A percentile compares a stretch with the other conserved stretches of the same genome.
Evolutionary conservation across 2,888 invertebrate genomes (phyloP).

Genomic region (Agrypnus murinus): DNA sequence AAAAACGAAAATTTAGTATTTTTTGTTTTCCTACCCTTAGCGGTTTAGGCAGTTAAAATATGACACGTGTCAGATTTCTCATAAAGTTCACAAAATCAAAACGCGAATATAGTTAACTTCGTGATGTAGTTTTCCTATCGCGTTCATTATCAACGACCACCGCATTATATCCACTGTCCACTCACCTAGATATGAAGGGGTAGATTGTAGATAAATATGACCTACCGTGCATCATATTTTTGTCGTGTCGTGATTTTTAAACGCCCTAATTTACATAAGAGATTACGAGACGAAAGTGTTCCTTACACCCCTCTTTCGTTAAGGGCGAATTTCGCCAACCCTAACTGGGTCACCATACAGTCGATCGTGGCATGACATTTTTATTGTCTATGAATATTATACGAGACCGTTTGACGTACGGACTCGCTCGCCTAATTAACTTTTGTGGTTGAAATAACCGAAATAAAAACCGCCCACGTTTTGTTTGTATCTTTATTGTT

Average conservation of each 20-base stretch:
- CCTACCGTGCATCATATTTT: constrained; percentile 62
- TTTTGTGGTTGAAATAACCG: constrained; percentile 46
- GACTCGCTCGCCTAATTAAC: constrained; percentile 52
- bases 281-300: constrained; percentile 51
- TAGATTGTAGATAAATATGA: constrained; percentile 57
- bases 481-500: constrained; percentile 42
- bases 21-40: neutral
- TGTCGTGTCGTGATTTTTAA: constrained; percentile 62
- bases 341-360: constrained; percentile 50
- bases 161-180: constrained; percentile 56
- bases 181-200: constrained; percentile 54
- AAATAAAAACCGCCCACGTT: constrained; percentile 42
- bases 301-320: constrained; percentile 45
- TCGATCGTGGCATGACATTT: constrained; percentile 55
- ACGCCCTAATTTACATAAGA: constrained; percentile 60
- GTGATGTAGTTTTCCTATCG: constrained; percentile 47
- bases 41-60: constrained; percentile 16
- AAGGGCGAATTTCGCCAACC: constrained; percentile 45
- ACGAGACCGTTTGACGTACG: constrained; percentile 49
- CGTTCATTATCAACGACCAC: constrained; percentile 45
- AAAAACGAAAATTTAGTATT: too few relatives aligned
- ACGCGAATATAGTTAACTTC: constrained; percentile 42
- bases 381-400: constrained; percentile 57
- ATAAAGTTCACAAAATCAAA: constrained; percentile 44
- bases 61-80: constrained; percentile 50